These are phyloP conservation scores for Papilio machaon DNA, from an alignment of 1,140 invertebrate genomes.

Conservation along the genomic window DNA sequence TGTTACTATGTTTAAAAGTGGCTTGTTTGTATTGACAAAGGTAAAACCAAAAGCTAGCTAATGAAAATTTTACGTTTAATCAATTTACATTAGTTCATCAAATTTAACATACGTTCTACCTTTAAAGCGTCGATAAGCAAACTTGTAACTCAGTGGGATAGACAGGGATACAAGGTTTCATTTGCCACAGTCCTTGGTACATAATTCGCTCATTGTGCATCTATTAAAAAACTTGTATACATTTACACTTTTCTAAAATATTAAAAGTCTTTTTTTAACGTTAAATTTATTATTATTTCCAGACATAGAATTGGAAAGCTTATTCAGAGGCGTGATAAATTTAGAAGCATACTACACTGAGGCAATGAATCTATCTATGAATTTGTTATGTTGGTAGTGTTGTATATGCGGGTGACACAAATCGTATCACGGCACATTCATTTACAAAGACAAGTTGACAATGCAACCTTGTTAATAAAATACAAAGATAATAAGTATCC, in stretches of 20 bases:
- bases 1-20: not conserved
- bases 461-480: constrained; percentile 41
- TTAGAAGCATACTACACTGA: not conserved
- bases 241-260: not conserved
- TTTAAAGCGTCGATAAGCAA: not conserved
- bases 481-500: no score
- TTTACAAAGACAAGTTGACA: constrained; percentile 46
- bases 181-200: no score
- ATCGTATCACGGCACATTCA: constrained; percentile 60
- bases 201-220: no score
- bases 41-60: not conserved
- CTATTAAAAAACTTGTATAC: not conserved
- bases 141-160: not conserved
- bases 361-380: constrained; percentile 51
- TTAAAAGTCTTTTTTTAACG: not conserved
- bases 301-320: not conserved
- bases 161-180: not conserved
- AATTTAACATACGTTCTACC: not conserved
- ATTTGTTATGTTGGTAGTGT: constrained; percentile 58
- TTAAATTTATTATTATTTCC: not conserved
- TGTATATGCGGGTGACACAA: constrained; percentile 43
- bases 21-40: constrained; percentile 14
- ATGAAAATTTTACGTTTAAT: not conserved
- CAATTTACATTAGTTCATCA: not conserved
- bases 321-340: not conserved